A percentile compares a stretch with the other conserved stretches of the same genome.
Conservation (phyloP, 2,888 invertebrate species). For the Papilio gigon region DNA sequence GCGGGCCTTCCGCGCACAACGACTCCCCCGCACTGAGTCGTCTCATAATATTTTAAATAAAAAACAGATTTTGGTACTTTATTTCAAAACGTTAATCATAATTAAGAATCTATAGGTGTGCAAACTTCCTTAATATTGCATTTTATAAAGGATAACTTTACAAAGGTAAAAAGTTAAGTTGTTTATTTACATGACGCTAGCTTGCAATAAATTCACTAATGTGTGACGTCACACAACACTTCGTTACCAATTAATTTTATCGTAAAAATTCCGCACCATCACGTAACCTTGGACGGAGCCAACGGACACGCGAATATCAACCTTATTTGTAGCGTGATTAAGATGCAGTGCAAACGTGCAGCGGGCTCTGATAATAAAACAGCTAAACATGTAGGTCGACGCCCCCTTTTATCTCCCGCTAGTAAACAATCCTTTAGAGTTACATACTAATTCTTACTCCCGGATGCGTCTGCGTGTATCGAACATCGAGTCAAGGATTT, state of each 20-base stretch:
- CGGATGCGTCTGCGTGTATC: conserved; percentile 14
- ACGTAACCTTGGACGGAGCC: conserved; percentile 30
- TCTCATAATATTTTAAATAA: no score
- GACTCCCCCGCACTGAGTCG: no score
- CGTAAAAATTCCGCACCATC: conserved; percentile 32
- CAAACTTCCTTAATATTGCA: no score
- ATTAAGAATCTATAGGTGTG: no score
- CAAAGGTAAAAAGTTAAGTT: no score
- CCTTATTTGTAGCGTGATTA: conserved; percentile 16
- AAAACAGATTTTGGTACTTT: no score
- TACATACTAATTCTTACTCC: conserved; percentile 11
- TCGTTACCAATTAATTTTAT: conserved; percentile 19
- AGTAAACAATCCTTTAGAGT: conserved; percentile 33
- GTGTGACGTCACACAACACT: conserved; percentile 4
- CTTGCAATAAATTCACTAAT: not conserved
- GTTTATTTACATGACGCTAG: not conserved
- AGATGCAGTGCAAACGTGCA: not conserved
- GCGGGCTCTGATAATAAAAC: conserved; percentile 34
- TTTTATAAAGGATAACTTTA: no score
- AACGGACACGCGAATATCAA: not conserved
- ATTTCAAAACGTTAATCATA: no score
- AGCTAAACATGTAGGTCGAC: conserved; percentile 38
- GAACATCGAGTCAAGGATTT: not conserved
- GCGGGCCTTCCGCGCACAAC: no score
- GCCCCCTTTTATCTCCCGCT: conserved; percentile 40